phyloP scores from a whole-genome alignment of 1,140 invertebrate genomes.

The Drosophila lini region DNA sequence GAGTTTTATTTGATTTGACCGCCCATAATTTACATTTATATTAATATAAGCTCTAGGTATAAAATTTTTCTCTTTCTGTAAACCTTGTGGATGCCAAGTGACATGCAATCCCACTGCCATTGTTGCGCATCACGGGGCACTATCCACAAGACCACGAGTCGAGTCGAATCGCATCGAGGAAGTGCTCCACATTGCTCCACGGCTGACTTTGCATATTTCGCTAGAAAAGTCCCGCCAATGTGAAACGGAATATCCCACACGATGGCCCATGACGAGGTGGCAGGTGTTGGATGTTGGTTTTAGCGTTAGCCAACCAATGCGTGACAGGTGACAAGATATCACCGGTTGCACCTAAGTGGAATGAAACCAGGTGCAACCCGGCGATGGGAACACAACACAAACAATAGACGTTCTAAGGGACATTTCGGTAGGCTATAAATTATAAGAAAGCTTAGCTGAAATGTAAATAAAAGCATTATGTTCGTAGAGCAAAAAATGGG shows the following conservation, averaged over 20 bases:
- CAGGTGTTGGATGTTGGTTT: constrained; percentile 22
- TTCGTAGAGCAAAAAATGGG: not conserved
- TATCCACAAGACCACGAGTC: constrained; percentile 27
- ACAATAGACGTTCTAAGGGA: not conserved
- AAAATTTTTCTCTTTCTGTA: constrained; percentile 22
- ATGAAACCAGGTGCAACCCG: not conserved
- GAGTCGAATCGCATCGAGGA: constrained; percentile 57
- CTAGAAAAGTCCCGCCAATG: constrained; percentile 31
- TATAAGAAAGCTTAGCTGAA: not conserved
- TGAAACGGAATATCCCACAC: constrained; percentile 73
- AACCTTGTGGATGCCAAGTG: constrained; percentile 61
- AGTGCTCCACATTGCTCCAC: constrained; percentile 65
- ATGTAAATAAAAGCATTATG: not conserved
- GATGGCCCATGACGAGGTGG: constrained; percentile 44
- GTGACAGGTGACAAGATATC: constrained; percentile 67
- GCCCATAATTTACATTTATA: not conserved
- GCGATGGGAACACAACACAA: not conserved
- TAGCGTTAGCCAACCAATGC: constrained; percentile 36
- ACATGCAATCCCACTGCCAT: constrained; percentile 69
- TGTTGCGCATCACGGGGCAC: constrained; percentile 69
- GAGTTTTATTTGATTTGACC: not conserved
- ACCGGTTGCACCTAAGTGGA: constrained; percentile 9
- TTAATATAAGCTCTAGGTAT: not conserved
- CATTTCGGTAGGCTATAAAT: not conserved
- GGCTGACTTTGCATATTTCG: constrained; percentile 69